Base-by-base conservation (phyloP, 2,113 vertebrate species). In the Laterallus jamaicensis region DNA sequence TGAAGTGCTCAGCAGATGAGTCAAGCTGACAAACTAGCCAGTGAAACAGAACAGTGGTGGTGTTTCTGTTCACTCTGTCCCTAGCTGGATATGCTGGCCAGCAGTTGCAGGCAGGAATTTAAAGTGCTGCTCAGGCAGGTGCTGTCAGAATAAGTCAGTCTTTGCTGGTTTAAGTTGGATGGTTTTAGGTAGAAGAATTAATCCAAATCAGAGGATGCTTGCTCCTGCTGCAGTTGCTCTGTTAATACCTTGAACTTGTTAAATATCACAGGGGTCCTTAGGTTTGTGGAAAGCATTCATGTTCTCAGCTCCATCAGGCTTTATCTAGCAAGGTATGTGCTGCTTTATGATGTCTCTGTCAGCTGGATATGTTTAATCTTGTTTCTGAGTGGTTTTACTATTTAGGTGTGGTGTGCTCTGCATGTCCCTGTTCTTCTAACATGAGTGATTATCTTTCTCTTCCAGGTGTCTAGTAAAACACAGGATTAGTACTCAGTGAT, bases 391-490 rank as follows among this genome's bases (percentile, higher is more conserved):
- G 82, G 29, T 81, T 91, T 93, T 69, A 26, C 80, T 75, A 1
- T 76, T 60, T 67, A 91, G 92, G 92, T 58, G 81, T 94, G 80
- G 77, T 89, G 69, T 81, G 44, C 42, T 93, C 54, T 76, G 54
- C 56, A 52, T 84, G 90, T 82, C 66, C 25, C 54, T 91, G 62
- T 55, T 92, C 60, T 59, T 93, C 74, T 73, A 69, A 73, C 24
- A 0, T 35, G 69, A 35, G 18, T 39, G 76, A 94, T 92, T 82
- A 84, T 82, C 31, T 70, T 68, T 66, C 58, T 95, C 11, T 3
- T 90, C 63, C 86, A 92, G 88, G 85, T 95, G 86, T 60, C 70
- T 88, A 52, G 77, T 88, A 69, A 78, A 77, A 95, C 54, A 29
- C 3, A 71, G 54, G 29, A 86, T 93, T 95, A 92, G 58, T 52